Percentiles rank a stretch among this genome's conserved stretches.
These are phyloP conservation scores for Athetis lepigone DNA, from an alignment of 2,888 invertebrate species.

Conservation along the genomic window DNA sequence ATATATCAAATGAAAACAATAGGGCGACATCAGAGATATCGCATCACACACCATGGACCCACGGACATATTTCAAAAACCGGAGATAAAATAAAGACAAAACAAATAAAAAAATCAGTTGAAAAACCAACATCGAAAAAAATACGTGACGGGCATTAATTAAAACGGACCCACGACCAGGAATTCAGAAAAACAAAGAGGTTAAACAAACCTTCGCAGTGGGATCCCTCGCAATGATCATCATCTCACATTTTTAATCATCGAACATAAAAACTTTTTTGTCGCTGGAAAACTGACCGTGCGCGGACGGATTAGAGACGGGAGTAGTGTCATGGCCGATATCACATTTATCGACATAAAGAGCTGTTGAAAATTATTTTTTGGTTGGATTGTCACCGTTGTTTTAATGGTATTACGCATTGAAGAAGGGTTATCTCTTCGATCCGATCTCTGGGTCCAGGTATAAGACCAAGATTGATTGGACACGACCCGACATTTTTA, in stretches of 20 bases:
- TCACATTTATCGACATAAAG: constrained; percentile 75
- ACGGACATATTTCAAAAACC: constrained; percentile 88
- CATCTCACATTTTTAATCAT: constrained; percentile 90
- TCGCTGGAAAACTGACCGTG: constrained; percentile 78
- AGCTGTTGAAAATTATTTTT: constrained; percentile 89
- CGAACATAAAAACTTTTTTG: constrained; percentile 75
- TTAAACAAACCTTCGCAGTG: constrained; percentile 89
- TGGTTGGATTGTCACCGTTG: constrained; percentile 90
- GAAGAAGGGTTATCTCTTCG: constrained; percentile 88
- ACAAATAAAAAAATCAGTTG: constrained; percentile 71
- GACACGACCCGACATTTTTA: constrained; percentile 87
- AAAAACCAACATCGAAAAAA: constrained; percentile 88
- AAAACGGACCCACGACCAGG: constrained; percentile 90
- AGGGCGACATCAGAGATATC: constrained; percentile 88
- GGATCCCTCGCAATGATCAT: constrained; percentile 89
- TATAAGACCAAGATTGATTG: constrained; percentile 89
- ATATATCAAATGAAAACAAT: constrained; percentile 91
- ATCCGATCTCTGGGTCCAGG: constrained; percentile 86
- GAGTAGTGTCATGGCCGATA: constrained; percentile 57
- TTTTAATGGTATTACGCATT: constrained; percentile 90
- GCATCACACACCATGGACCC: constrained; percentile 85
- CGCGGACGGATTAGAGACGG: constrained; percentile 68
- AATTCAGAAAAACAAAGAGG: constrained; percentile 89
- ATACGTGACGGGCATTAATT: constrained; percentile 91
- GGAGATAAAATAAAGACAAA: constrained; percentile 79